A percentile compares a stretch with the other conserved stretches of the same genome.
Conservation (phyloP, 2,113 vertebrate genomes). For the Procavia capensis region DNA sequence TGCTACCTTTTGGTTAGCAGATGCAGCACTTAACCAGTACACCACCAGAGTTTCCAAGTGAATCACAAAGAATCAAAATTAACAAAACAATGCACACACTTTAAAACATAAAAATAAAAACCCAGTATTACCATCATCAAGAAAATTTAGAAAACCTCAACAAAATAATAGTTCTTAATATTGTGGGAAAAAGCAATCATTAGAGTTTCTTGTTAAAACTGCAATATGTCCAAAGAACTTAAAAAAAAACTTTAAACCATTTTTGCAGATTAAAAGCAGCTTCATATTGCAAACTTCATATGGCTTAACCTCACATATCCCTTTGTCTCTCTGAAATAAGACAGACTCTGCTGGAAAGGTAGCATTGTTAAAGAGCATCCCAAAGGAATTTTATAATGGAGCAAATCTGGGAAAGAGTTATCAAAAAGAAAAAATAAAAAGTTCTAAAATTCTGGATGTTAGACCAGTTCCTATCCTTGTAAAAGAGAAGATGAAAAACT, state of each 20-base stretch:
- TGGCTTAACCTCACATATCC: background rate
- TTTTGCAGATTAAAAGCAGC: background rate
- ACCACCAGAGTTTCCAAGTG: no score
- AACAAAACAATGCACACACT: no score
- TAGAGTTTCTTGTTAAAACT: background rate
- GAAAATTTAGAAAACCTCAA: background rate
- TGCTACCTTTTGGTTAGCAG: no score
- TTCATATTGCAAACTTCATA: background rate
- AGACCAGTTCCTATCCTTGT: background rate
- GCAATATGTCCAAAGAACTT: background rate
- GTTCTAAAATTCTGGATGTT: background rate
- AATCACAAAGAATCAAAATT: slow-evolving; percentile 14
- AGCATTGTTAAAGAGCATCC: background rate
- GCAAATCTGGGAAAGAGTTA: background rate
- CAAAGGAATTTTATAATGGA: background rate
- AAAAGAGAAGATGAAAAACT: no score
- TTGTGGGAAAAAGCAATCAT: background rate
- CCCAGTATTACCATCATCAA: background rate
- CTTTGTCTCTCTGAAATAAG: background rate
- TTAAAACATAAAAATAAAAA: no score
- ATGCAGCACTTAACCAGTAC: no score
- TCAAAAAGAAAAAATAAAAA: background rate
- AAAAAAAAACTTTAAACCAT: background rate
- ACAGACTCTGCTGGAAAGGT: background rate
- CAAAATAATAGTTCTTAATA: background rate